Evolutionary conservation across 1,140 invertebrate species (phyloP), one percentile per base, ranked within the genome.

Genomic region (Armadillidium nasatum): DNA sequence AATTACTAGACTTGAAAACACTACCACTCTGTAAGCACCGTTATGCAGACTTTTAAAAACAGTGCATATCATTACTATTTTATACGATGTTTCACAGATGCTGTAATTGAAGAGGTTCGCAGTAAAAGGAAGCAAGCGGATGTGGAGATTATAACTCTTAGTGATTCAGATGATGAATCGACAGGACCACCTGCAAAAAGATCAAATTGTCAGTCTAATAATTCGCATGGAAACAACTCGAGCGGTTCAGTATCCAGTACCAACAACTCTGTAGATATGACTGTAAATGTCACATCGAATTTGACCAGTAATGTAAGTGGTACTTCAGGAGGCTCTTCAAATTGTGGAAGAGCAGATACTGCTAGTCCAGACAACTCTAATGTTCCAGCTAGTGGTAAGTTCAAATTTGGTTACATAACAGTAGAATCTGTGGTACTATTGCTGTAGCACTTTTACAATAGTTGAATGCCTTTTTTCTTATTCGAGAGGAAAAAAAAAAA

Each of bases 391-490:
- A n/a, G 45, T 72, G 45, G 21, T 44, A 72, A 50, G 23, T 73
- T 46, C 50, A 72, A 44, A 44, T 72, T 19, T 72, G 45, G 15
- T 44, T 45, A 44, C 44, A 72, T 72, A 72, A 44, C 44, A 44
- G 46, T 72, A 72, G 44, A 72, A 72, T 46, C 43, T 71, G 45
- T 72, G 22, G 44, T 44, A 44, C n/a, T 72, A 72, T 72, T 44
- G 44, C 44, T 72, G 46, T 72, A 72, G 44, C 44, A 44, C 44
- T 72, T 44, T 72, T 44, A 44, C 43, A 44, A 72, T 72, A 46
- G 19, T 44, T 45, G 46, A n/a, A 72, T 45, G 46, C 46, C 10
- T 72, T 19, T n/a, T 44, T 72, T 44, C 44, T 15, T 19, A 44
- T 44, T 72, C 10, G n/a, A 45, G 4, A 44, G 43, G 21, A 44